Evolutionary conservation across 23 tunicate species (phyloP).

Genomic region (Trididemnum clinides): DNA sequence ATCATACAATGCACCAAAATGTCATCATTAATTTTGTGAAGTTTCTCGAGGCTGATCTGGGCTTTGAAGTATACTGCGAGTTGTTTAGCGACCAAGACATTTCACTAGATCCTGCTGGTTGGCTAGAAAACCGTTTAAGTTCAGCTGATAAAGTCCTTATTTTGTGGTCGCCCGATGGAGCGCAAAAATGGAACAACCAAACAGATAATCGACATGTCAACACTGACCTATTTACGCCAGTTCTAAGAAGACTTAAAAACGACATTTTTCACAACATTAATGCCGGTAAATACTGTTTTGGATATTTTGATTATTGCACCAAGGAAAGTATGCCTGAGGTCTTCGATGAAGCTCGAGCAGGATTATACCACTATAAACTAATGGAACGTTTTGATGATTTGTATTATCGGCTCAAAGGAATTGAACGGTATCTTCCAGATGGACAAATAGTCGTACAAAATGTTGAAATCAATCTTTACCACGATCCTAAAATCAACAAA

Average conservation of each 20-base stretch:
- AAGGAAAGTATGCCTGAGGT: conserved; percentile 22
- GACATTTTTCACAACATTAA: conserved; percentile 37
- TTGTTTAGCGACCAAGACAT: conserved; percentile 1
- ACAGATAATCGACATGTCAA: background rate
- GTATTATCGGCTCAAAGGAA: conserved; percentile 41
- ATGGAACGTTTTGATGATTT: conserved; percentile 65
- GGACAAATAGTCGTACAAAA: background rate
- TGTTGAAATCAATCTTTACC: conserved; percentile 17
- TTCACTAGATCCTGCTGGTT: conserved; percentile 6
- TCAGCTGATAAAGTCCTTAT: conserved; percentile 55
- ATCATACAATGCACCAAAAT: conserved; percentile 51
- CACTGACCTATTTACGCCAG: conserved; percentile 49
- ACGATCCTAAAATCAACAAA: conserved; percentile 21
- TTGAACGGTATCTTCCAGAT: conserved; percentile 41
- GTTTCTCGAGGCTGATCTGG: conserved; percentile 68
- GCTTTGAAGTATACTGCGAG: conserved; percentile 54
- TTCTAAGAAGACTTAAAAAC: conserved; percentile 34
- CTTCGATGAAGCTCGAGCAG: conserved; percentile 8
- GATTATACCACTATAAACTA: conserved; percentile 30
- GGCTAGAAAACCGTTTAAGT: conserved; percentile 42
- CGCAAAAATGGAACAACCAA: background rate
- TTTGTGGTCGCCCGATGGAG: conserved; percentile 49
- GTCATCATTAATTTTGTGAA: conserved; percentile 50
- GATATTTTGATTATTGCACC: conserved; percentile 57
- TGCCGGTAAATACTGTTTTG: conserved; percentile 43